A percentile compares a stretch with the other conserved stretches of the same genome.
Conservation (phyloP, 2,797 vertebrate genomes). For the Enteromius trimaculatus region DNA sequence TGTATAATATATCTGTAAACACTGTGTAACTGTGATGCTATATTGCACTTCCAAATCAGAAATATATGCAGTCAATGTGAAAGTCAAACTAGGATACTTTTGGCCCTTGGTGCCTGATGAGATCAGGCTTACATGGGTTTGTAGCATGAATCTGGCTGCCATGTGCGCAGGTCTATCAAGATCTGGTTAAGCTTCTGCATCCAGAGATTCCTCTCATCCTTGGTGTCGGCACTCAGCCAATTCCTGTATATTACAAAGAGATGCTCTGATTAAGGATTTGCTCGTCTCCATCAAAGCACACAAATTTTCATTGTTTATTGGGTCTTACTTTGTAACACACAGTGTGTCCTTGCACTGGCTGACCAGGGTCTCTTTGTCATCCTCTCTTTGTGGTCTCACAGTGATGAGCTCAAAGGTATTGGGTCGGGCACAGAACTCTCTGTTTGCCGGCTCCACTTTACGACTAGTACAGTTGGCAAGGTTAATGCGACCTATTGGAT, state of each 20-base stretch:
- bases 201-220: conserved; percentile 96
- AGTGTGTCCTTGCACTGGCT: conserved; percentile 91
- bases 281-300: neutral
- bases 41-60: conserved; percentile 74
- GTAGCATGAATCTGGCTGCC: conserved; percentile 93
- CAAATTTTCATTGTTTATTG: neutral
- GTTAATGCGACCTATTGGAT: conserved; percentile 89
- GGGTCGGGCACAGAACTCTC: conserved; percentile 95
- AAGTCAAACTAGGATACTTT: neutral
- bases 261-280: neutral
- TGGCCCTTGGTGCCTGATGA: conserved; percentile 28
- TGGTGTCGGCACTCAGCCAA: conserved; percentile 96
- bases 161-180: conserved; percentile 91
- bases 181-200: conserved; percentile 96
- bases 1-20: conserved; percentile 58
- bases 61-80: conserved; percentile 45
- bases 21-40: conserved; percentile 54
- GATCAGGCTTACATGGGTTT: conserved; percentile 72
- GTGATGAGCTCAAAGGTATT: conserved; percentile 95
- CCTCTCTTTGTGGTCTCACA: conserved; percentile 88
- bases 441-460: conserved; percentile 89
- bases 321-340: conserved; percentile 94
- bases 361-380: conserved; percentile 93
- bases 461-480: conserved; percentile 90
- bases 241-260: conserved; percentile 77